Base-by-base conservation (phyloP, 1,140 invertebrate species). In the Tetragonula clypearis region DNA sequence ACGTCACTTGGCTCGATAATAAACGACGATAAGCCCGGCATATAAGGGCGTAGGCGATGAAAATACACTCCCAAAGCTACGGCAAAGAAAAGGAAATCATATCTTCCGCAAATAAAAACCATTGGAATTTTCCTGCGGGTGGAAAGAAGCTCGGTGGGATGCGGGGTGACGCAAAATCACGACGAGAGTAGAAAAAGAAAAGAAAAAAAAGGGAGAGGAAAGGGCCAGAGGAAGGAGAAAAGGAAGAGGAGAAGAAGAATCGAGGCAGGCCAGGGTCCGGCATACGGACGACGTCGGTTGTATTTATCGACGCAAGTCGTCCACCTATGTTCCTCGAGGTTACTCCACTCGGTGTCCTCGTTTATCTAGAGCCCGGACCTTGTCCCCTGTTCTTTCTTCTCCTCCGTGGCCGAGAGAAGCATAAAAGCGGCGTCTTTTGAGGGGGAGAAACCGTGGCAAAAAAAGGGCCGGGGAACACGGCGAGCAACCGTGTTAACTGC, bases 401-500 rank as follows among this genome's bases (percentile, higher is more conserved):
- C n/a, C 17, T 17, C 11, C 41, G 41, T 49, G 41, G 41, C 41
- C 11, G 69, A 30, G 41, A 60, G 56, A 17, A 77, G 87, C 74
- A 88, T 81, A 89, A 89, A 87, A 88, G 92, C 93, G 93, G 93
- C 91, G 74, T 92, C 92, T 92, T 93, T 94, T 93, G 91, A 93
- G 91, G 87, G 41, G 89, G 89, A 86, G 90, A 87, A 86, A 82
- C 60, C 87, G 82, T 87, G 84, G 89, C 88, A 93, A 93, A 90
- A 87, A 76, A 76, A 60, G 71, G 82, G 80, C 69, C 68, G 66
- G 74, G 68, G 89, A 88, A 93, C 92, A 94, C 92, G 93, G 88
- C 91, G 91, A 91, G 87, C 91, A 91, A 91, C 90, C 92, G 92
- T 94, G 92, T 93, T 93, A 93, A 93, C 92, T 92, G 91, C 90